Percentiles rank a stretch among this genome's conserved stretches.
Conservation (phyloP, 2,888 invertebrate species). For the Blera fallax region DNA sequence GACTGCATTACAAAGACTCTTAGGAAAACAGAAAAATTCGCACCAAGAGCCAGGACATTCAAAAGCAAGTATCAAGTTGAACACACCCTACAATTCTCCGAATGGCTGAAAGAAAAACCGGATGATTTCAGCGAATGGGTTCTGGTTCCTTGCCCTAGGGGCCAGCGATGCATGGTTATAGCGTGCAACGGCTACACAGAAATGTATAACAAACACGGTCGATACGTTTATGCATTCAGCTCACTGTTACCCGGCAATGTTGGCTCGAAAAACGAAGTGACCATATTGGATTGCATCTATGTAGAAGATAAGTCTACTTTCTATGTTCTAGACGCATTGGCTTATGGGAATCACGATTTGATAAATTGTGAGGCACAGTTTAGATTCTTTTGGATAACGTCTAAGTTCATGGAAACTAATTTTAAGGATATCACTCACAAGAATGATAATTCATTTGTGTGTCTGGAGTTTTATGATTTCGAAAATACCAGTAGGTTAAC, state of each 20-base stretch:
- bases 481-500: constrained; percentile 75
- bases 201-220: constrained; percentile 87
- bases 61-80: constrained; percentile 68
- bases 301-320: constrained; percentile 83
- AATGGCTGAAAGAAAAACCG: constrained; percentile 96
- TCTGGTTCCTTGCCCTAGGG: constrained; percentile 91
- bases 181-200: constrained; percentile 87
- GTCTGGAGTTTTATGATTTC: constrained; percentile 76
- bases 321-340: constrained; percentile 89
- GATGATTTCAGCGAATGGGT: constrained; percentile 89
- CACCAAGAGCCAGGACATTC: constrained; percentile 30
- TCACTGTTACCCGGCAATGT: constrained; percentile 78
- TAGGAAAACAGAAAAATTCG: constrained; percentile 15
- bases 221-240: constrained; percentile 83
- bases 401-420: constrained; percentile 86
- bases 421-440: constrained; percentile 41
- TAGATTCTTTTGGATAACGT: constrained; percentile 91
- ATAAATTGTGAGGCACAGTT: constrained; percentile 85
- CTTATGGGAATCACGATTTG: constrained; percentile 78
- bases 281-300: constrained; percentile 92
- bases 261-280: constrained; percentile 67
- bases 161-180: constrained; percentile 91
- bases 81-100: constrained; percentile 91
- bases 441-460: constrained; percentile 75
- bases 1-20: neutral